Evolutionary conservation across 2,888 invertebrate species (phyloP).

Genomic region (Andrena flavipes): DNA sequence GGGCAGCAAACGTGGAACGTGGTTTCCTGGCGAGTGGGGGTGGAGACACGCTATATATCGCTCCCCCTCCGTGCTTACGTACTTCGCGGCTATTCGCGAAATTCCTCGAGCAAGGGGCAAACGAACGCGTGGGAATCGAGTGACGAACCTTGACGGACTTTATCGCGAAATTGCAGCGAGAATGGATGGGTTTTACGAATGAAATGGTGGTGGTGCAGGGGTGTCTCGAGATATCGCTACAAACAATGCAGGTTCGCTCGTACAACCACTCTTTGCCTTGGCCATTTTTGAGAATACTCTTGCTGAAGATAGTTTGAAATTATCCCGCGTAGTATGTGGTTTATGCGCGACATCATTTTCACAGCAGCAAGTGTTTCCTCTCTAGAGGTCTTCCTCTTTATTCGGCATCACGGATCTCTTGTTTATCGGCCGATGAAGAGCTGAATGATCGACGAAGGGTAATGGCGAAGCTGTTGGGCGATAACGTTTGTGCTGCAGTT

Average conservation of each 20-base stretch:
- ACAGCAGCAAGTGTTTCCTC: background rate
- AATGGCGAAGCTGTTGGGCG: constrained; percentile 1
- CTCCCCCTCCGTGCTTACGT: constrained; percentile 5
- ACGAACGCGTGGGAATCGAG: background rate
- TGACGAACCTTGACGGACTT: background rate
- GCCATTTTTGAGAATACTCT: too few relatives aligned
- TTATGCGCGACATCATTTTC: constrained; percentile 61
- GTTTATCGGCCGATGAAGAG: constrained; percentile 75
- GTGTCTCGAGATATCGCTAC: too few relatives aligned
- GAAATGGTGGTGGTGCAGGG: too few relatives aligned
- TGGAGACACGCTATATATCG: constrained; percentile 25
- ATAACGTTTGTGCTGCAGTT: too few relatives aligned
- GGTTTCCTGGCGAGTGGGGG: constrained; percentile 44
- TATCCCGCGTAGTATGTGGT: constrained; percentile 43
- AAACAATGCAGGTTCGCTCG: too few relatives aligned
- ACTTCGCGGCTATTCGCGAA: constrained; percentile 57
- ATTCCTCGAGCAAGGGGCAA: constrained; percentile 29
- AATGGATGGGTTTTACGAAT: background rate
- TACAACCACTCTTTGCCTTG: too few relatives aligned
- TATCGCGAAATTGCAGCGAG: constrained; percentile 32
- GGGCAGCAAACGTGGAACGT: constrained; percentile 58
- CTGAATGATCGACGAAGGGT: constrained; percentile 80
- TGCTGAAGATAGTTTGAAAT: background rate
- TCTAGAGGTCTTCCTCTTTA: constrained; percentile 54
- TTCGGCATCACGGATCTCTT: constrained; percentile 73